Percentiles rank a stretch among this genome's conserved stretches.
These are phyloP conservation scores for Psilopsiagon aymara DNA, from an alignment of 2,113 vertebrate genomes.

Conservation along the genomic window DNA sequence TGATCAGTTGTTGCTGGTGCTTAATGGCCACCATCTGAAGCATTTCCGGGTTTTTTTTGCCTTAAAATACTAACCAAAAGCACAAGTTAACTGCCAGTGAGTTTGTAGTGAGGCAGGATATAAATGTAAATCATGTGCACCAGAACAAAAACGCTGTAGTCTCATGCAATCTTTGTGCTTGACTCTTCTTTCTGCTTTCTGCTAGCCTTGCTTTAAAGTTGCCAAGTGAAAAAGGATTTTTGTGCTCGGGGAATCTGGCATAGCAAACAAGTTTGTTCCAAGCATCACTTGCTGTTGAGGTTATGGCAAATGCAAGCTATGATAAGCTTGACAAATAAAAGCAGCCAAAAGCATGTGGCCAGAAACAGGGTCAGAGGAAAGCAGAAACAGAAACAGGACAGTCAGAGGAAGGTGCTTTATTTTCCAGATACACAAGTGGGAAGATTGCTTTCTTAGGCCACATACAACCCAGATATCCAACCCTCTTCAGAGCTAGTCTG, in stretches of 20 bases:
- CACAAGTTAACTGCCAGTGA: background rate
- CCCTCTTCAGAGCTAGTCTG: background rate
- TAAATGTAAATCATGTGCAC: background rate
- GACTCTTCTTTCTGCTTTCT: background rate
- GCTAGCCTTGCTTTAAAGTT: background rate
- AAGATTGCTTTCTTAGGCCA: background rate
- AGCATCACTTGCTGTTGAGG: fast-evolving
- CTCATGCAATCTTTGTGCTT: background rate
- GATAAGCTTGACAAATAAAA: background rate
- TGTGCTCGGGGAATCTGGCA: background rate
- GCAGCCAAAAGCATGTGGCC: background rate
- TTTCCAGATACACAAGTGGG: background rate
- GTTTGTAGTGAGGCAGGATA: background rate
- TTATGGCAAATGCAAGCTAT: background rate
- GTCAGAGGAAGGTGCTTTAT: background rate
- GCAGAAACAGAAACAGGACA: background rate
- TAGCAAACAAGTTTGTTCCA: background rate
- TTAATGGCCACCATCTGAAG: background rate
- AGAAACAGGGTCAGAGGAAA: background rate
- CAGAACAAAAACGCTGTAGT: background rate
- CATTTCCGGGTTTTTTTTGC: background rate
- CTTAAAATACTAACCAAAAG: background rate
- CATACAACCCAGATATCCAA: background rate
- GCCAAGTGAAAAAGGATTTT: background rate
- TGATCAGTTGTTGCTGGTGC: background rate